These are phyloP conservation scores for Bemisia tabaci DNA, from an alignment of 1,140 invertebrate genomes.

Conservation along the genomic window DNA sequence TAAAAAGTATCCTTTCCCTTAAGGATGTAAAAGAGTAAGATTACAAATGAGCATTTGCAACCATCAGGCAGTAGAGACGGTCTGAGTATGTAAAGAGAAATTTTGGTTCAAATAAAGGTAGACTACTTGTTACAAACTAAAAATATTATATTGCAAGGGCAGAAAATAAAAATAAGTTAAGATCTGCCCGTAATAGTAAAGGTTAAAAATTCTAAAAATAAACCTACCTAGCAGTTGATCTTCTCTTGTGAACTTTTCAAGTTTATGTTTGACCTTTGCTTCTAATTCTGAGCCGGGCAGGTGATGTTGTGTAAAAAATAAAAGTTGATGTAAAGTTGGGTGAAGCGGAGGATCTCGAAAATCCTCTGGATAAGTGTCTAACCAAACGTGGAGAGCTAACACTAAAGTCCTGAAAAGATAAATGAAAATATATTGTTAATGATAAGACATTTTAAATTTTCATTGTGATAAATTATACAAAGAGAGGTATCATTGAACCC, in stretches of 20 bases:
- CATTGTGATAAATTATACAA: neutral
- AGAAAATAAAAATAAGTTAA: no score
- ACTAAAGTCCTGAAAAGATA: conserved; percentile 56
- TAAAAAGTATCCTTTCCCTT: no score
- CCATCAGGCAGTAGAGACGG: no score
- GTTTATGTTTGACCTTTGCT: conserved; percentile 52
- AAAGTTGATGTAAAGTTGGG: conserved; percentile 60
- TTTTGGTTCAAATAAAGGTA: no score
- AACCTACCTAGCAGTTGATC: conserved; percentile 34
- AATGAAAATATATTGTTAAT: conserved; percentile 5
- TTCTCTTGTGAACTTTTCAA: conserved; percentile 40
- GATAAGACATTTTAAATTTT: conserved; percentile 1
- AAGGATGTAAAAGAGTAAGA: no score
- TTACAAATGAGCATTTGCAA: no score
- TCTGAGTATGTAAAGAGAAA: no score
- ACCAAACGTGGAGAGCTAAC: conserved; percentile 84
- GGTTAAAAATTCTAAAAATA: no score
- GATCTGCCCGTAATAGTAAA: no score
- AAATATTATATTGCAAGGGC: no score
- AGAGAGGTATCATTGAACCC: no score
- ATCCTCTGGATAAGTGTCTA: conserved; percentile 93
- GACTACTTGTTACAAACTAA: no score
- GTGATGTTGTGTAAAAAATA: conserved; percentile 67
- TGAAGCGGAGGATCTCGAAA: conserved; percentile 80
- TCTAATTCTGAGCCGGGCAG: conserved; percentile 67